Evolutionary conservation across 2,888 invertebrate species (phyloP).

Genomic region (Diachrysia chrysitis): DNA sequence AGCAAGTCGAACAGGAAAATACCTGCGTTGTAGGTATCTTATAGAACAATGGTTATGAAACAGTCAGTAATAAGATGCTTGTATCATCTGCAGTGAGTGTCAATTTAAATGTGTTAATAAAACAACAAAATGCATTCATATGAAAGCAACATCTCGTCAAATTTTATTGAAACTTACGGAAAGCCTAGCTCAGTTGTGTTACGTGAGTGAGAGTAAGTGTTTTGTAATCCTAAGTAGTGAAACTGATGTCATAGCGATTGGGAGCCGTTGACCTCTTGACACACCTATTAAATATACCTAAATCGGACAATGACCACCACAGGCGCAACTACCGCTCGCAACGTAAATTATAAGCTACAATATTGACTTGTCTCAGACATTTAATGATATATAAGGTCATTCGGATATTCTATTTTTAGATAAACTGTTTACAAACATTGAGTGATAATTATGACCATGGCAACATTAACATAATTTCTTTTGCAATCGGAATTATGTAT

Average conservation of each 20-base stretch:
- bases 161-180: conserved; percentile 71
- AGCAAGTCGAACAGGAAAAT: conserved; percentile 15
- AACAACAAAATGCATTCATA: conserved; percentile 61
- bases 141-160: conserved; percentile 68
- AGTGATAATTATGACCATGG: conserved; percentile 22
- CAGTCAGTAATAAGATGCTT: conserved; percentile 21
- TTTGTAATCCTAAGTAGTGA: conserved; percentile 84
- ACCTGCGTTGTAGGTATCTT: background rate
- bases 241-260: conserved; percentile 85
- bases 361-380: conserved; percentile 48
- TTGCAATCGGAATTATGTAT: background rate
- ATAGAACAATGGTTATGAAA: conserved; percentile 51
- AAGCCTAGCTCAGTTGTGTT: conserved; percentile 73
- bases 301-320: conserved; percentile 70
- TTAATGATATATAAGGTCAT: conserved; percentile 40
- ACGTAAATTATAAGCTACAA: conserved; percentile 34
- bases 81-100: conserved; percentile 30
- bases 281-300: conserved; percentile 74
- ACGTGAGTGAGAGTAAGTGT: conserved; percentile 84
- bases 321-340: conserved; percentile 33
- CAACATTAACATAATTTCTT: conserved; percentile 15
- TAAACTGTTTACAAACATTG: conserved; percentile 41
- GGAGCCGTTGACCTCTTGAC: conserved; percentile 86
- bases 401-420: conserved; percentile 41
- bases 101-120: conserved; percentile 56